Evolutionary conservation across 2,888 invertebrate species (phyloP).

Genomic region (Scaptomyza tumidula): DNA sequence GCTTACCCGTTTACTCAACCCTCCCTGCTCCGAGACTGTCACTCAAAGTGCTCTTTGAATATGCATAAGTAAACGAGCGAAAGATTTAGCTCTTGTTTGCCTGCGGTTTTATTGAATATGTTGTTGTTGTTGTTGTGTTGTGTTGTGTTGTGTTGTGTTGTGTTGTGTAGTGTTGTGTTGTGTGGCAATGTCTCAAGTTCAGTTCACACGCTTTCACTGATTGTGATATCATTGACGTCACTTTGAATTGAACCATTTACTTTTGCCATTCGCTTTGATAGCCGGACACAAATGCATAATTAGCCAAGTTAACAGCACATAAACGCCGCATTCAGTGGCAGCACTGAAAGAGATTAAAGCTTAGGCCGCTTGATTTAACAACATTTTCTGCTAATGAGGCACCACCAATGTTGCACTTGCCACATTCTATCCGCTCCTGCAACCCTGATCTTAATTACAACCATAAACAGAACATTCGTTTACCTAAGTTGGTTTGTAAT

Average conservation of each 20-base stretch:
- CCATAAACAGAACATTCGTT: constrained; percentile 60
- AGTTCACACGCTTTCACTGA: constrained; percentile 84
- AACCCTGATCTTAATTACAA: constrained; percentile 52
- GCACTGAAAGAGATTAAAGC: constrained; percentile 9
- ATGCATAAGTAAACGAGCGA: constrained; percentile 44
- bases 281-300: constrained; percentile 54
- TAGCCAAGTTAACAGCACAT: constrained; percentile 40
- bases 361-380: constrained; percentile 56
- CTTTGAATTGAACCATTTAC: constrained; percentile 58
- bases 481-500: constrained; percentile 46
- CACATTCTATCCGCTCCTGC: constrained; percentile 1
- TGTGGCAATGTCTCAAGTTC: constrained; percentile 74
- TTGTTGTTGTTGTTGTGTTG: constrained; percentile 18
- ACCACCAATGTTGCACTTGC: constrained; percentile 47
- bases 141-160: constrained; percentile 36
- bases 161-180: constrained; percentile 30
- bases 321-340: too few relatives aligned
- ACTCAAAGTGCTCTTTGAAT: constrained; percentile 44
- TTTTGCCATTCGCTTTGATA: constrained; percentile 48
- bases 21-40: not conserved
- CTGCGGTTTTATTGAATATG: constrained; percentile 35
- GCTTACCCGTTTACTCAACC: constrained; percentile 25
- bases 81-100: constrained; percentile 44
- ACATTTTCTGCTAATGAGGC: constrained; percentile 74
- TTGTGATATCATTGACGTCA: constrained; percentile 50